These are phyloP conservation scores for Platerodrilus igneus DNA, from an alignment of 2,888 invertebrate species.

Conservation along the genomic window DNA sequence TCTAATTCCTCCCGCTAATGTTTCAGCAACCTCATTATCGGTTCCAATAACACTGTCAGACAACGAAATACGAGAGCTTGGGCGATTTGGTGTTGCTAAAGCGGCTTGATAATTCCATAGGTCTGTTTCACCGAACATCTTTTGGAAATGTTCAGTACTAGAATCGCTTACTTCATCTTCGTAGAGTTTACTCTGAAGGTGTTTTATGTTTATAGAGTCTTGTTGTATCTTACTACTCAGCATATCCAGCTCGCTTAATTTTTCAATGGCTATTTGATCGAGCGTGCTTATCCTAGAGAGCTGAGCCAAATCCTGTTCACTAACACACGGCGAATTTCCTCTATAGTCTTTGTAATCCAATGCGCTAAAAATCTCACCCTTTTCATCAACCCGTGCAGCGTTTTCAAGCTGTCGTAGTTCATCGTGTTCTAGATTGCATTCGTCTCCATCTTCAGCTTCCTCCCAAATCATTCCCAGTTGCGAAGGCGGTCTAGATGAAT, in stretches of 20 bases:
- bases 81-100: slow-evolving; percentile 50
- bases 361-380: slow-evolving; percentile 66
- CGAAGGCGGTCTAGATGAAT: slow-evolving; percentile 58
- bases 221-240: slow-evolving; percentile 71
- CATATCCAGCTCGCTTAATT: slow-evolving; percentile 73
- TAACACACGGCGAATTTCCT: slow-evolving; percentile 68
- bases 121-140: slow-evolving; percentile 57
- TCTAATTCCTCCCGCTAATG: slow-evolving; percentile 51
- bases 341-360: slow-evolving; percentile 75
- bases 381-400: slow-evolving; percentile 53
- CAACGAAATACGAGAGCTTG: slow-evolving; percentile 59
- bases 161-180: slow-evolving; percentile 58
- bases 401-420: slow-evolving; percentile 48
- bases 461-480: slow-evolving; percentile 86
- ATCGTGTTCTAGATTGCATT: slow-evolving; percentile 40
- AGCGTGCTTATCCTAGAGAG: slow-evolving; percentile 69
- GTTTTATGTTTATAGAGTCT: slow-evolving; percentile 73
- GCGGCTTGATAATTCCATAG: slow-evolving; percentile 62
- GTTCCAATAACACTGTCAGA: slow-evolving; percentile 57
- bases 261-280: slow-evolving; percentile 73
- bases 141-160: slow-evolving; percentile 65
- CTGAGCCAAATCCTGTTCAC: slow-evolving; percentile 74
- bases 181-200: slow-evolving; percentile 65
- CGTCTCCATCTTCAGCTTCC: slow-evolving; percentile 59
- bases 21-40: slow-evolving; percentile 62